phyloP scores from a whole-genome alignment of 2,797 vertebrate species.

The Delichon dasypus region DNA sequence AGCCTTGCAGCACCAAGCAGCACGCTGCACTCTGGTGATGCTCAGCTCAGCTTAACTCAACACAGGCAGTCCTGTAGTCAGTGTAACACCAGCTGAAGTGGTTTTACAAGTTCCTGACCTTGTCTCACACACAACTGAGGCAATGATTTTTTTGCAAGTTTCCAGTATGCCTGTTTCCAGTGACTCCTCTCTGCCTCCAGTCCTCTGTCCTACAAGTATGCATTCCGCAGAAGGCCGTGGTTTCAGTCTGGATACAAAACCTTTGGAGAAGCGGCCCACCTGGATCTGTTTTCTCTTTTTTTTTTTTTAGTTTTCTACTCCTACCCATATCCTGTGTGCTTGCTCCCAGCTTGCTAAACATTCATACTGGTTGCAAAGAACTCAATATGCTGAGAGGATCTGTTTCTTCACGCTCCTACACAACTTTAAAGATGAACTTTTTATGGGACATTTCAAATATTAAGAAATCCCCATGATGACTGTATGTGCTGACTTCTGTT shows the following conservation, averaged over 20 bases:
- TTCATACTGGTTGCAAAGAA: background rate
- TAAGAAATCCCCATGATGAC: background rate
- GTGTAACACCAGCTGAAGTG: background rate
- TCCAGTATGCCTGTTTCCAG: background rate
- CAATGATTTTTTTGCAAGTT: background rate
- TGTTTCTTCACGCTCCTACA: background rate
- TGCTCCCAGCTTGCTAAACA: background rate
- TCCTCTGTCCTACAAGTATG: background rate
- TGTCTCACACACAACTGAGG: background rate
- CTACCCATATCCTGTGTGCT: background rate
- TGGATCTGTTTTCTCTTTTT: background rate
- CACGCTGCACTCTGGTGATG: rapidly evolving
- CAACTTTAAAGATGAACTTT: background rate
- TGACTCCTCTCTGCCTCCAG: background rate
- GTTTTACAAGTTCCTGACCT: background rate
- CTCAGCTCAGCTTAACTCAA: no score
- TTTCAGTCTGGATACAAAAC: background rate
- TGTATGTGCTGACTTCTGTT: background rate
- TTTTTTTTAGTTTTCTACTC: background rate
- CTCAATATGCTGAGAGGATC: background rate
- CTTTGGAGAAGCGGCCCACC: background rate
- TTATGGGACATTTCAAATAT: background rate
- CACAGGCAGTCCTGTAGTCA: rapidly evolving
- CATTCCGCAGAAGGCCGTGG: background rate
- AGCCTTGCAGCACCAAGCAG: rapidly evolving